Conservation (phyloP, 2,797 vertebrate species). For the Carapus acus region DNA sequence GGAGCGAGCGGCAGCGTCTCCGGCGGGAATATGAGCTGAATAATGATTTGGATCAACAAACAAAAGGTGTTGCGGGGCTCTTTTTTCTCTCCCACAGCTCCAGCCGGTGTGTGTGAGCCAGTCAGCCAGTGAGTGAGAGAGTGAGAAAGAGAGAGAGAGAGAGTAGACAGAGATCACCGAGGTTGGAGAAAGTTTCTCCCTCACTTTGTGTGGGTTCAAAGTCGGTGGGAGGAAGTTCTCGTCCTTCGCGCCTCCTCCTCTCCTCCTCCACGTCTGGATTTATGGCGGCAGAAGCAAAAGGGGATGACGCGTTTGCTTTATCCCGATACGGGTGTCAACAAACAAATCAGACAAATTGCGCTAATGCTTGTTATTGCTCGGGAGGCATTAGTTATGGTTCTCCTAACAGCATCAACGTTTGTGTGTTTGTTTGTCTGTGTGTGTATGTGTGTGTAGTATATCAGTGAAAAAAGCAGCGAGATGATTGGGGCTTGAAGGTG, state of each 20-base stretch:
- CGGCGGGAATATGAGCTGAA: not conserved
- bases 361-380: conserved; percentile 1
- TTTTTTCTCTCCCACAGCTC: no score
- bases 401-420: not conserved
- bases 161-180: no score
- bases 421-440: not conserved
- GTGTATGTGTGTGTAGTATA: no score
- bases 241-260: not conserved
- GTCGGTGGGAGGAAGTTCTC: not conserved
- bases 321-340: not conserved
- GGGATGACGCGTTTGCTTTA: not conserved
- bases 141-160: no score
- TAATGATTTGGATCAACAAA: conserved; percentile 1
- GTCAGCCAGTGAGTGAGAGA: no score
- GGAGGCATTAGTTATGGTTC: not conserved
- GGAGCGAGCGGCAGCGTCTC: not conserved
- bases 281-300: not conserved
- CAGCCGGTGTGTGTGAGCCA: no score
- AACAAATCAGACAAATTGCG: not conserved
- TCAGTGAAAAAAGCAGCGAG: not conserved
- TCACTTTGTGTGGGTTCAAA: not conserved
- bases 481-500: not conserved
- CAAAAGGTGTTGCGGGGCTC: not conserved
- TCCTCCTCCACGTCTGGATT: not conserved
- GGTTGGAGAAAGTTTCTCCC: not conserved